phyloP scores from a whole-genome alignment of 2,113 vertebrate genomes.

The Stomatorhinus ivindoensis region DNA sequence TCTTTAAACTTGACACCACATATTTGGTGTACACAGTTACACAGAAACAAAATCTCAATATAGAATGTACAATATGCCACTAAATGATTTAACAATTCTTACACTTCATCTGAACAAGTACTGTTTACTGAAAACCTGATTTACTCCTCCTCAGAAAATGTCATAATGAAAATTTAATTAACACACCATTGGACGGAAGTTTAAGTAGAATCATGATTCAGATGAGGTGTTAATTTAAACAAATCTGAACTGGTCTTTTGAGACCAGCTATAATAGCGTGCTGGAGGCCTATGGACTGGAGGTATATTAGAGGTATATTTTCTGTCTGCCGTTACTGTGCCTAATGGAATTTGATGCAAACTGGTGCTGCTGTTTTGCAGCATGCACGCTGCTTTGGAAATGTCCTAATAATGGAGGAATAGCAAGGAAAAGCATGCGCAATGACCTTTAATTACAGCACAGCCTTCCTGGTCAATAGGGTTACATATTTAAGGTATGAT shows the following conservation, averaged over 20 bases:
- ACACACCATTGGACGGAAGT: slow-evolving; percentile 26
- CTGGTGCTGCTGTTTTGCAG: background rate
- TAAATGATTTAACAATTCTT: slow-evolving; percentile 1
- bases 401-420: background rate
- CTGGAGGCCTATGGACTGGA: slow-evolving; percentile 39
- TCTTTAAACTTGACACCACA: background rate
- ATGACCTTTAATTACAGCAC: background rate
- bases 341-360: background rate
- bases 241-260: slow-evolving; percentile 43
- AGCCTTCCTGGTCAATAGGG: background rate
- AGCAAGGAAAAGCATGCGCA: background rate
- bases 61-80: background rate
- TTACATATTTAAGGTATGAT: background rate
- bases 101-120: background rate
- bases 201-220: slow-evolving; percentile 39
- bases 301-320: slow-evolving; percentile 36
- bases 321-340: background rate
- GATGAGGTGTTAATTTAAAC: slow-evolving; percentile 44
- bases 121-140: slow-evolving; percentile 3
- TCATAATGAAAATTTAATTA: slow-evolving; percentile 4
- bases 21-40: background rate
- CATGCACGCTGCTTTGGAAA: background rate
- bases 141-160: background rate
- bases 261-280: slow-evolving; percentile 40
- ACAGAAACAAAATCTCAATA: background rate